Evolutionary conservation across 2,797 vertebrate genomes (phyloP).

Genomic region (Lerista edwardsae): DNA sequence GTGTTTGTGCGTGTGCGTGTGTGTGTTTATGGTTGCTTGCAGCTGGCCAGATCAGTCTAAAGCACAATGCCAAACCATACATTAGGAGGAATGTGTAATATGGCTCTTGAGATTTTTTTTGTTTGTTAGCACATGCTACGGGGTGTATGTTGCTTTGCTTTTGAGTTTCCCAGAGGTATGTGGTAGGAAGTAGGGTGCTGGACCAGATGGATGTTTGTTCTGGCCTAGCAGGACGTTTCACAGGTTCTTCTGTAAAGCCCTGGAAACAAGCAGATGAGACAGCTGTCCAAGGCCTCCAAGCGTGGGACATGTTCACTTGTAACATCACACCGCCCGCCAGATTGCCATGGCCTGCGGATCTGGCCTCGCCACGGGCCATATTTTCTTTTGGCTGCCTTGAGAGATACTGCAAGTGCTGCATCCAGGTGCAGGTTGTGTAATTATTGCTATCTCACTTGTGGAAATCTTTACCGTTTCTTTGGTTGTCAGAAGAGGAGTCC

Average conservation of each 20-base stretch:
- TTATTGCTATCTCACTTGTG: rapidly evolving
- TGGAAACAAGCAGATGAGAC: neutral
- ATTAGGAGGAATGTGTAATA: too few species aligned
- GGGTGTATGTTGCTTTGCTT: too few species aligned
- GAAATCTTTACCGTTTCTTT: neutral
- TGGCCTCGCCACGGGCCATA: rapidly evolving
- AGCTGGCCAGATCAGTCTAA: too few species aligned
- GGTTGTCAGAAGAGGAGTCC: slow-evolving; percentile 14
- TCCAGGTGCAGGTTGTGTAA: neutral
- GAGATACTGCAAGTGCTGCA: neutral
- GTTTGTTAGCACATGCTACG: too few species aligned
- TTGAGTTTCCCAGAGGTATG: neutral
- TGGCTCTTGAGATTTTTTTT: too few species aligned
- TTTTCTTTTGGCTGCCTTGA: neutral
- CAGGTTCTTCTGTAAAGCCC: neutral
- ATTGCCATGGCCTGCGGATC: neutral
- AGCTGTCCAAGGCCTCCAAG: neutral
- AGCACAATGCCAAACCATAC: too few species aligned
- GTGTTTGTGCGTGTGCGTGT: too few species aligned
- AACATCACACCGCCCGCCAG: neutral
- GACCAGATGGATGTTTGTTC: neutral
- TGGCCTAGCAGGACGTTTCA: neutral
- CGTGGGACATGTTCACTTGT: neutral
- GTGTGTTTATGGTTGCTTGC: too few species aligned
- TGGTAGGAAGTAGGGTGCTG: too few species aligned